Percentiles rank a stretch among this genome's conserved stretches.
phyloP scores from a whole-genome alignment of 2,113 vertebrate species.

The Microcebus murinus region DNA sequence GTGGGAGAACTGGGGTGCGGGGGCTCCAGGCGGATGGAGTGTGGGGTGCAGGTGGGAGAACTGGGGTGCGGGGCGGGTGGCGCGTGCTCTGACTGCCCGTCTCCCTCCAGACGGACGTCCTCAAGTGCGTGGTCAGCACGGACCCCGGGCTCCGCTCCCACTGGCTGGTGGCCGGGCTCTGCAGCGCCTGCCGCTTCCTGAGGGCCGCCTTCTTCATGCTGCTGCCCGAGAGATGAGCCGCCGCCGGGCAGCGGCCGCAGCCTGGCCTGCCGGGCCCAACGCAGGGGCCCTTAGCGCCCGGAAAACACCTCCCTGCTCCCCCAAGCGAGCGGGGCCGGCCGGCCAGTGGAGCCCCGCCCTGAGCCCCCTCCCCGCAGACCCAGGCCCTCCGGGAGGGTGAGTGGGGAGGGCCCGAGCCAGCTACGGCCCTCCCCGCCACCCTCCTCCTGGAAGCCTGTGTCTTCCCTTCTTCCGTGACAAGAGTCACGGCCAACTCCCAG shows the following conservation, averaged over 20 bases:
- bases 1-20: slow-evolving; percentile 82
- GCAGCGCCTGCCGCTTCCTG: slow-evolving; percentile 93
- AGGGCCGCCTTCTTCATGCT: slow-evolving; percentile 93
- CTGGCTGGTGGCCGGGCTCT: slow-evolving; percentile 92
- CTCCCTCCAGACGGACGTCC: slow-evolving; percentile 90
- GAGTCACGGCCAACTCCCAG: background rate
- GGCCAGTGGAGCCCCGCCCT: background rate
- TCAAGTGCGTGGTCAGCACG: slow-evolving; percentile 94
- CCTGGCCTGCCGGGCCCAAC: background rate
- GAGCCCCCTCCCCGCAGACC: background rate
- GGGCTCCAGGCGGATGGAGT: slow-evolving; percentile 81
- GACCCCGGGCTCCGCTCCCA: slow-evolving; percentile 93
- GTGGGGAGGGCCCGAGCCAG: background rate
- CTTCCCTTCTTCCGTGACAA: background rate
- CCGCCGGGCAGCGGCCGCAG: fast-evolving
- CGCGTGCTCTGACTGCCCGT: slow-evolving; percentile 16
- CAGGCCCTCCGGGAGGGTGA: background rate
- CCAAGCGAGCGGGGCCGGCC: too few relatives aligned
- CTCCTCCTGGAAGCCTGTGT: background rate
- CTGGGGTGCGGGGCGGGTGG: slow-evolving; percentile 5
- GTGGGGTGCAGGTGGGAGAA: too few relatives aligned
- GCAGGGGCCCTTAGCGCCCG: background rate
- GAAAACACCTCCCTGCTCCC: background rate
- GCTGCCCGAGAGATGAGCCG: slow-evolving; percentile 93
- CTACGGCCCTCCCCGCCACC: background rate